Evolutionary conservation across 2,888 invertebrate genomes (phyloP).

Genomic region (Erebia palarica): DNA sequence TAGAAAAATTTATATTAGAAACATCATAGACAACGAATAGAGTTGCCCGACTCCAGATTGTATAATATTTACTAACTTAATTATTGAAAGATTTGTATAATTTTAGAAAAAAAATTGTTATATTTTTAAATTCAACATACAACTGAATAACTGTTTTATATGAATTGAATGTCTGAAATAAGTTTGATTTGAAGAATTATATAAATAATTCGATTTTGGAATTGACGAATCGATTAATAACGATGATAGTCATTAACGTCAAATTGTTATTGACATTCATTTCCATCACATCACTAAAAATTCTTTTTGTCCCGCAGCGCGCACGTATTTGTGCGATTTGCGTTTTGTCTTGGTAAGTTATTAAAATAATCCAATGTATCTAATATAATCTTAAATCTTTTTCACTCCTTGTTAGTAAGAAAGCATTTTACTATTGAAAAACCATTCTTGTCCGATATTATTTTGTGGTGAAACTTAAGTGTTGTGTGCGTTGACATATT

Average conservation of each 20-base stretch:
- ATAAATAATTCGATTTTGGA: background rate
- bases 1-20: too few relatives aligned
- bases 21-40: too few relatives aligned
- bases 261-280: background rate
- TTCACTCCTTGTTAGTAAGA: background rate
- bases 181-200: background rate
- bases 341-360: conserved; percentile 60
- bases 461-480: conserved; percentile 36
- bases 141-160: background rate
- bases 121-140: background rate
- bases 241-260: background rate
- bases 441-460: conserved; percentile 39
- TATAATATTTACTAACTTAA: background rate
- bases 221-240: background rate
- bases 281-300: conserved; percentile 37
- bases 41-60: background rate
- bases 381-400: conserved; percentile 15
- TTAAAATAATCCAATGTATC: conserved; percentile 36
- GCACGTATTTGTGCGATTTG: conserved; percentile 65
- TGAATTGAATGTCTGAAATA: background rate
- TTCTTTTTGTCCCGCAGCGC: conserved; percentile 61
- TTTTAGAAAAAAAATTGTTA: background rate
- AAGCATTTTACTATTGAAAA: background rate
- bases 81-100: background rate
- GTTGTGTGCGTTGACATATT: conserved; percentile 30